Percentiles rank a stretch among this genome's conserved stretches.
These are phyloP conservation scores for Lepidochrysops patricia DNA, from an alignment of 2,888 invertebrate genomes.

Conservation along the genomic window DNA sequence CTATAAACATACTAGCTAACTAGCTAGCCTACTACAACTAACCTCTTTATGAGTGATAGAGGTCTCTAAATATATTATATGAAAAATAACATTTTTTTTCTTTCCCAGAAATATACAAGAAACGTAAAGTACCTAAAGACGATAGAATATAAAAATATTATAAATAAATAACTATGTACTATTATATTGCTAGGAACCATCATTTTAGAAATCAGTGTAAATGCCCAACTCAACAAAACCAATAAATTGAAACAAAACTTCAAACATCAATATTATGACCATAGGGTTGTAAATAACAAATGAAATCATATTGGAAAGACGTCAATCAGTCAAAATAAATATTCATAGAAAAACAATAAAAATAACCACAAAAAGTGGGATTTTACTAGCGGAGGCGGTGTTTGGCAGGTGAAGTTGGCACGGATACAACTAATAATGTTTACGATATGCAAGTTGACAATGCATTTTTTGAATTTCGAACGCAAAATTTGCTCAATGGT, in stretches of 20 bases:
- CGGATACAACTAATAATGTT: conserved; percentile 32
- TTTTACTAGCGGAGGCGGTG: conserved; percentile 33
- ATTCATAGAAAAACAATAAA: conserved; percentile 24
- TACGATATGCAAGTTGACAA: conserved; percentile 21
- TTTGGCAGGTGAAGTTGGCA: conserved; percentile 56
- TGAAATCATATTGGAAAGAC: neutral
- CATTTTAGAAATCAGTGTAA: no score
- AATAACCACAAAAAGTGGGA: conserved; percentile 22
- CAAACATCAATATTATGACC: neutral
- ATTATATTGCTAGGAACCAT: no score
- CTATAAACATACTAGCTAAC: no score
- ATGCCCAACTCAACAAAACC: no score
- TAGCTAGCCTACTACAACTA: no score
- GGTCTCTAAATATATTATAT: no score
- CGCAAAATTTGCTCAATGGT: neutral
- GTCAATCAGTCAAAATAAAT: neutral
- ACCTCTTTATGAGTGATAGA: no score
- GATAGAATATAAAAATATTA: no score
- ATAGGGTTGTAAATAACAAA: neutral
- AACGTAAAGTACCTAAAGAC: no score
- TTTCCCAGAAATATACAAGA: no score
- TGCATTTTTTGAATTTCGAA: conserved; percentile 16
- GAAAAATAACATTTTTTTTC: no score
- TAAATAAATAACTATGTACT: no score
- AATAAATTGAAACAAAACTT: neutral